phyloP scores from a whole-genome alignment of 2,797 vertebrate species.

The Tenualosa ilisha region DNA sequence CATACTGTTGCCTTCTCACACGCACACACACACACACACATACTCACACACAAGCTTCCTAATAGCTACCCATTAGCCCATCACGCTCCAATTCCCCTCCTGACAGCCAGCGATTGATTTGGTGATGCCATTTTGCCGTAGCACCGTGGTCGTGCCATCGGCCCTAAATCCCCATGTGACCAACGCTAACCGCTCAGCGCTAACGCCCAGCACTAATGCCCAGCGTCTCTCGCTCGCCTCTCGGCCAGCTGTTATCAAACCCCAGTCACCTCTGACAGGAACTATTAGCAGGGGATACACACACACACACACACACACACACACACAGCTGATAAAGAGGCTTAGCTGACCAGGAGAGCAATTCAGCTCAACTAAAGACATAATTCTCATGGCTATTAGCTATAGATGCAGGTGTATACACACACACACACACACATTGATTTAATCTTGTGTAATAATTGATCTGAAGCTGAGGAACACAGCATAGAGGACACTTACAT shows the following conservation, averaged over 20 bases:
- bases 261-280: not conserved
- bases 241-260: not conserved
- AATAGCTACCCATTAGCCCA: conserved; percentile 15
- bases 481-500: too few species aligned
- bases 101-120: conserved; percentile 10
- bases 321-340: not conserved
- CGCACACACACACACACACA: not conserved
- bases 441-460: not conserved
- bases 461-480: too few species aligned
- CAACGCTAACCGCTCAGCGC: too few species aligned
- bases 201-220: not conserved
- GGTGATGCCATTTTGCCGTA: not conserved
- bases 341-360: not conserved
- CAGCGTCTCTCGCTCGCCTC: not conserved
- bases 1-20: not conserved
- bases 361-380: not conserved
- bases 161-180: not conserved
- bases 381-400: not conserved
- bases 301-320: too few species aligned
- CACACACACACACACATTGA: not conserved
- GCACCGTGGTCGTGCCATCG: not conserved
- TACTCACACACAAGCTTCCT: not conserved
- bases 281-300: not conserved
- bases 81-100: conserved; percentile 1
- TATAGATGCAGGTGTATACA: not conserved